Evolutionary conservation across 1,140 invertebrate genomes (phyloP), one percentile per base, ranked within the genome.

Genomic region (Drosophila subobscura): DNA sequence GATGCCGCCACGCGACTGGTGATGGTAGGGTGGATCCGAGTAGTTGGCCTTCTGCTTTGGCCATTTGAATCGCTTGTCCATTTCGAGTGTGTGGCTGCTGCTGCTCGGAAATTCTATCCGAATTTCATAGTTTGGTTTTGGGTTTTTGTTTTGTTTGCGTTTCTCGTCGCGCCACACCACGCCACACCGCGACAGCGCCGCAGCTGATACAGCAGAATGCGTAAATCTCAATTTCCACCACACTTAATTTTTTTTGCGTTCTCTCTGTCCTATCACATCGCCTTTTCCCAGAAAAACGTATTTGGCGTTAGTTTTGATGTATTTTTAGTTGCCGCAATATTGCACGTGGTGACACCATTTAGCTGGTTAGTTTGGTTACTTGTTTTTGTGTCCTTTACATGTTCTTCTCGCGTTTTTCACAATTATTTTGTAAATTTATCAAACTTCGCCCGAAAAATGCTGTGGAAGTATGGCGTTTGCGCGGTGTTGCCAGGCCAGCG

Each of bases 361-460:
- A 59, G 7, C 22, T 27, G 58, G 52, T 45, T 46, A 45, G 10
- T 44, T 44, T 20, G 10, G 23, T n/a, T 23, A 20, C 56, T 53
- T 55, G 12, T 66, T 81, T 84, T 47, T 10, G 41, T 58, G 29
- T 51, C 33, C 59, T 23, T 56, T 55, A 58, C 59, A 76, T 59
- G 72, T 74, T 77, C 49, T 47, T 77, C 76, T 25, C 29, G 27
- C 44, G 58, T 58, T 64, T 85, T 79, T 55, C 37, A 55, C 45
- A 20, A 60, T 58, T 72, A 64, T 76, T 66, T 66, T 44, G 51
- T 58, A 65, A 71, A 84, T 52, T 66, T 47, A 51, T 29, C 65
- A 79, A 79, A 84, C 72, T 79, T 37, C 72, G 79, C 72, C 61
- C 76, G 79, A 85, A 85, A 83, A 85, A 76, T 85, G 80, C 79